These are phyloP conservation scores for Diloba caeruleocephala DNA, from an alignment of 2,888 invertebrate species.

Conservation along the genomic window DNA sequence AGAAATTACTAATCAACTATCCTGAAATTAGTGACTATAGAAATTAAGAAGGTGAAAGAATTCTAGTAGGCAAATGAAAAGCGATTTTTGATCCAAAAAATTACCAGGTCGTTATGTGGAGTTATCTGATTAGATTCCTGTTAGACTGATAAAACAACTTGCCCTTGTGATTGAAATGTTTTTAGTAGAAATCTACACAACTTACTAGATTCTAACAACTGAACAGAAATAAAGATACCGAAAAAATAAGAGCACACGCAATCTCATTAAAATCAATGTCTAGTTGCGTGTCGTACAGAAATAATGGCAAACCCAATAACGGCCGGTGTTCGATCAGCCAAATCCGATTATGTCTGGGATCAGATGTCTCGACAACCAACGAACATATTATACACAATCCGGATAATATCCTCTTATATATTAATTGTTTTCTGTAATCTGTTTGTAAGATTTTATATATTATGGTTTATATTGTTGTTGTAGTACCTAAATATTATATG, in stretches of 20 bases:
- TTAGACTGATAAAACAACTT: no score
- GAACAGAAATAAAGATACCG: no score
- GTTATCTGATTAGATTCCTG: no score
- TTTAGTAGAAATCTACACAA: not conserved
- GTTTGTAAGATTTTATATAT: conserved; percentile 43
- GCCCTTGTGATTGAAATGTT: no score
- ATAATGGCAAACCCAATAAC: conserved; percentile 84
- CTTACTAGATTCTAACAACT: not conserved
- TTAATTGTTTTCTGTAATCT: conserved; percentile 77
- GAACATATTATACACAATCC: conserved; percentile 77
- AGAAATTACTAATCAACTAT: no score
- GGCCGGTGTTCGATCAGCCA: conserved; percentile 81
- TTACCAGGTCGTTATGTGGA: no score
- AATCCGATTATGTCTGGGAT: conserved; percentile 85
- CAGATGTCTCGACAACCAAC: conserved; percentile 79
- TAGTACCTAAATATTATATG: not conserved
- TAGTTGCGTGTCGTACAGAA: conserved; percentile 72
- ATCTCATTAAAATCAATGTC: conserved; percentile 87
- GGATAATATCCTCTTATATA: conserved; percentile 75
- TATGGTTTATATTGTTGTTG: not conserved
- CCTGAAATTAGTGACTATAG: no score
- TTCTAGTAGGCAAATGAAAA: no score
- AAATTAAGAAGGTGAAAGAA: no score
- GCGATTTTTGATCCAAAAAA: no score
- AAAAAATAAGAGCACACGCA: conserved; percentile 36